Evolutionary conservation across 2,888 invertebrate species (phyloP).

Genomic region (Cheilosia vulpina): DNA sequence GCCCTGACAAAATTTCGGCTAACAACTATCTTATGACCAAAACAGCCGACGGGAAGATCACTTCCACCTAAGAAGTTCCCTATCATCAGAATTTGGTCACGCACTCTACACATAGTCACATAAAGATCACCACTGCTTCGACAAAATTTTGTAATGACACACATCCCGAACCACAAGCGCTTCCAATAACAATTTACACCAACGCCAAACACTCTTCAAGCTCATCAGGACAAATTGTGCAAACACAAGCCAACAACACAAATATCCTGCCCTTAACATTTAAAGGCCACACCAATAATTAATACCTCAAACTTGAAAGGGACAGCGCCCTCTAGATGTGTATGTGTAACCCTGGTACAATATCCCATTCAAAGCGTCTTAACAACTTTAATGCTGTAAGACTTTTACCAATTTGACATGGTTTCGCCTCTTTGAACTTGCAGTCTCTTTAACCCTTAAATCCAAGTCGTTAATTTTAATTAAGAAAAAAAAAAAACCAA

Average conservation of each 20-base stretch:
- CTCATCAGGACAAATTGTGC: not conserved
- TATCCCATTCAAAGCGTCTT: constrained; percentile 3
- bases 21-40: too few species aligned
- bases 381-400: constrained; percentile 15
- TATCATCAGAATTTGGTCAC: too few species aligned
- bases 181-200: not conserved
- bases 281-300: constrained; percentile 40
- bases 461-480: constrained; percentile 67
- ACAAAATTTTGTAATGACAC: too few species aligned
- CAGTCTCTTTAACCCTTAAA: constrained; percentile 17
- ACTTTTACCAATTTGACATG: constrained; percentile 25
- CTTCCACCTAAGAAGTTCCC: too few species aligned
- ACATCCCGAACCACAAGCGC: too few species aligned
- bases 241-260: not conserved
- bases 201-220: not conserved
- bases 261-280: not conserved
- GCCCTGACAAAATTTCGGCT: too few species aligned
- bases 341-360: constrained; percentile 3
- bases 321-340: not conserved
- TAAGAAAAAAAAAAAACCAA: constrained; percentile 33
- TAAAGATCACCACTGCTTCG: too few species aligned
- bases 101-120: too few species aligned
- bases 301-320: constrained; percentile 37
- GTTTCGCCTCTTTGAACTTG: constrained; percentile 37
- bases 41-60: too few species aligned